Evolutionary conservation across 2,797 vertebrate genomes (phyloP), one percentile per base, ranked within the genome.

Genomic region (Parauchenoglanis ngamensis): DNA sequence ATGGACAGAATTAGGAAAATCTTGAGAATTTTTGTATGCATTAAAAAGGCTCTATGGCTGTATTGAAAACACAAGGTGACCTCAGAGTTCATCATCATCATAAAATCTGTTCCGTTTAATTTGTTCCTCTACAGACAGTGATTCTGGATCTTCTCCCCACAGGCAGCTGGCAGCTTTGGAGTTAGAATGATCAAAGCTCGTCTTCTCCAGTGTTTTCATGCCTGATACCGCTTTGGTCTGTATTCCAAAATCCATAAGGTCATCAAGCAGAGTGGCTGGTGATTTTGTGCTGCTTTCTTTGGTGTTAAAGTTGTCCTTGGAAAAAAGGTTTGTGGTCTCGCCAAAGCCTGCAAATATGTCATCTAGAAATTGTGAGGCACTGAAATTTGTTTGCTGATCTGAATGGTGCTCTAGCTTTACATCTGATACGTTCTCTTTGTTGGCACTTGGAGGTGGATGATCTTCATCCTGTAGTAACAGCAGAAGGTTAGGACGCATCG

Each of bases 31-130:
- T 65, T 44, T 85, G 67, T 10, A 81, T 87, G 85, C 76, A 85
- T 90, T 88, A 86, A 72, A 54, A 86, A 52, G 89, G 76, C 75
- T 84, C 87, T 77, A 91, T 91, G 86, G 86, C 89, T 84, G 75
- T 31, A 59, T 61, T 59, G 54, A 90, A 40, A n/a, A 86, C 28
- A 56, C 46, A 78, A 31, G 72, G 63, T 79, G 52, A 77, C 67
- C 57, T 72, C 4, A 83, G 12, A 23, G n/a, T 67, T 83, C 63
- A 15, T 89, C 46, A 40, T 85, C 94, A 1, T 97, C 92, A 77
- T 96, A 96, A 92, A 92, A 95, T 93, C 96, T 94, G 44, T 96
- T 97, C 90, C 93, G 96, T 93, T 97, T 96, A 92, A 97, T 97
- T 93, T 96, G 94, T 91, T 97, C 94, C 92, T 97, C 95, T 89